Base-by-base conservation (phyloP, 2,888 invertebrate genomes). In the Sericinus montela region DNA sequence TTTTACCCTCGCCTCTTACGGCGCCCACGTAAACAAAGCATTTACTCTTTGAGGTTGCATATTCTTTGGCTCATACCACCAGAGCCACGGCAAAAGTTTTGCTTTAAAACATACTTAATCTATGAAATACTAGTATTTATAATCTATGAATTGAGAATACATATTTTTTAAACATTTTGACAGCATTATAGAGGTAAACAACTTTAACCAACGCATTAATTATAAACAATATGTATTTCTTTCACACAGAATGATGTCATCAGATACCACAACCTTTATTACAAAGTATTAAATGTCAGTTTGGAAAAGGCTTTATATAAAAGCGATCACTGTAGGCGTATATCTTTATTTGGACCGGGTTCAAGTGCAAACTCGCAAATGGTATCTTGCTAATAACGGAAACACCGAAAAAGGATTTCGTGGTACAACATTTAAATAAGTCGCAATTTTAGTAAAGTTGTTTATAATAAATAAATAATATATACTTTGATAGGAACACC, bases 231-330 rank as follows among this genome's bases (percentile, higher is more conserved):
- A 6, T 37, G 19, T 19, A 19, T 44, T 35, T 44, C 25, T 35
- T 44, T 36, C 37, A 9, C 14, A 19, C 14, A 16, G 10, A 13
- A 45, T 45, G 45, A 45, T 45, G 19, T 45, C 45, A 45, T 45
- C 37, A 45, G 37, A 15, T 45, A 30, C 36, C 36, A 38, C 6
- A 29, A 5, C 10, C 45, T 45, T 10, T 30, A 45, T 45, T 30
- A 14, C 19, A 14, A 19, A 5, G 37, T 0, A 3, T 19, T 38
- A 38, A 30, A 29, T 9, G 16, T 45, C 19, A 38, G 13, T 19
- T 36, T 44, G 10, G 15, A 0, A 16, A 11, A 15, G 15, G 15
- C 10, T n/a, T 7, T 7, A 19, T 29, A 37, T 15, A 7, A 13
- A 13, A n/a, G 19, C n/a, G 6, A 13, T 15, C 19, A 5, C 28